Base-by-base conservation (phyloP, 2,888 invertebrate species). In the Hypomecis punctinalis region DNA sequence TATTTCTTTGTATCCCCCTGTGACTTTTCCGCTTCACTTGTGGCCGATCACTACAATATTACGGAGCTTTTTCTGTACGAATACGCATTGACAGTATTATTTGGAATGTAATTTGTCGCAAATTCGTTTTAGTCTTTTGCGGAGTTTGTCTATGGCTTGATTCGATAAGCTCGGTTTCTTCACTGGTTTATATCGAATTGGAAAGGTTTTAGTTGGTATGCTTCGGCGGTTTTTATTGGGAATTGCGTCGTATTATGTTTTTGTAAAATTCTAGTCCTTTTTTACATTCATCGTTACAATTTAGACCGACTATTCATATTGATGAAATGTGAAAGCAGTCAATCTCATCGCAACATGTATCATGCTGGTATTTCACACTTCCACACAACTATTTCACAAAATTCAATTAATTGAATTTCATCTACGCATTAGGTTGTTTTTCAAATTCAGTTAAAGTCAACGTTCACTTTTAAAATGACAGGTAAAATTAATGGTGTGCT, bases 71-170 rank as follows among this genome's bases (percentile, higher is more conserved):
- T 80, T 77, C 78, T 76, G 71, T 73, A 73, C 76, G 73, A 77
- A 71, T 78, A 79, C 79, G 74, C 77, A 78, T 78, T 74, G 76
- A 79, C 79, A 78, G 78, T 83, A 78, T 81, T 80, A 80, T 79
- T 76, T 68, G 78, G 77, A 80, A 80, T 82, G 79, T 81, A 78
- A 82, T 83, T 82, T 81, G 76, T 79, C 69, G 72, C 70, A 68
- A 70, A 73, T 73, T 60, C 70, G 72, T 71, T 70, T 72, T 67
- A 68, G 65, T 69, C 68, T 66, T 51, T 63, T 61, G 58, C 52
- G 54, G 53, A 67, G 66, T 69, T 67, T 75, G 72, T 73, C 64
- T 66, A 61, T 59, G 68, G 46, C 61, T 68, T 67, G 68, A 65
- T 72, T 67, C 63, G 55, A 62, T 66, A 66, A 62, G 57, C 40